Conservation (phyloP, 2,797 vertebrate species). For the Columba guinea region DNA sequence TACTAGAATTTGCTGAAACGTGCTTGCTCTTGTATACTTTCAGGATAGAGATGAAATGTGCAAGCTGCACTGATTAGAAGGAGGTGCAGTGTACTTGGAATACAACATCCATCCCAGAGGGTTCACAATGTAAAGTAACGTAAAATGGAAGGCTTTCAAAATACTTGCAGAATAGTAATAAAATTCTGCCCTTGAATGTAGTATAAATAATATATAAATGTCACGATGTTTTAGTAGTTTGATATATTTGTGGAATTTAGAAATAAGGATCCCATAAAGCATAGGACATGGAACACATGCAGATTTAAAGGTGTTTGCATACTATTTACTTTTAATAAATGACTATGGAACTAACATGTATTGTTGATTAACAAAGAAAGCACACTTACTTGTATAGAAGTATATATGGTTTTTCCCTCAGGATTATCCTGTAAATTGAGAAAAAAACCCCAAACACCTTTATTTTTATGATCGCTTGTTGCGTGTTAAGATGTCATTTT, state of each 20-base stretch:
- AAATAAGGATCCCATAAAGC: not conserved
- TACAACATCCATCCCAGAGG: not conserved
- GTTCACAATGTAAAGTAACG: not conserved
- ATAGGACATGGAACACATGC: not conserved
- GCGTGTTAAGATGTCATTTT: not conserved
- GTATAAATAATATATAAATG: not conserved
- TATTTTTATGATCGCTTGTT: not conserved
- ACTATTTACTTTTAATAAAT: not conserved
- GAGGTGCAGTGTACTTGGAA: not conserved
- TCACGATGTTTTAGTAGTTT: not conserved
- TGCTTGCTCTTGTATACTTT: not conserved
- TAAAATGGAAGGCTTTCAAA: not conserved
- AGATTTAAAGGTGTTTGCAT: not conserved
- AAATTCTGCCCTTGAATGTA: not conserved
- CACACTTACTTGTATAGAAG: conserved; percentile 35
- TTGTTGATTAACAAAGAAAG: not conserved
- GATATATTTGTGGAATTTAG: not conserved
- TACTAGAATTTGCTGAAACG: not conserved
- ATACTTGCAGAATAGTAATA: not conserved
- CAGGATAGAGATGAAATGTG: not conserved
- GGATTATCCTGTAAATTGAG: conserved; percentile 27
- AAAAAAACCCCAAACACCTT: not conserved
- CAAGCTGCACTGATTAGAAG: not conserved
- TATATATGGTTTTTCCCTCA: not conserved
- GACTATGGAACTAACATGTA: not conserved